These are phyloP conservation scores for Acleris emargana DNA, from an alignment of 2,888 invertebrate species.

Conservation along the genomic window DNA sequence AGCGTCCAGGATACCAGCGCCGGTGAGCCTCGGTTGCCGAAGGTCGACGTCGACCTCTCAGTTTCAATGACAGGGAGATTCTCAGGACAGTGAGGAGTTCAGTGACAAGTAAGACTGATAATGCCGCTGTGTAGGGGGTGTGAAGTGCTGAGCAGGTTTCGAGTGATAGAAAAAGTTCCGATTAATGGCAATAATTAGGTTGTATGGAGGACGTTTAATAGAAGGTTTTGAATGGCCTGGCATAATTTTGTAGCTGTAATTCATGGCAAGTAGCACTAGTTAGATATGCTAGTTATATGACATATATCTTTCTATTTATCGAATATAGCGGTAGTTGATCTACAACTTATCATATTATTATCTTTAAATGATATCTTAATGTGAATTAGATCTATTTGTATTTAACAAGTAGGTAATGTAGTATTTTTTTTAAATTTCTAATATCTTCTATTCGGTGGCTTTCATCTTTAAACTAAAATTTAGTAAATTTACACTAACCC, in stretches of 20 bases:
- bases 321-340: slow-evolving; percentile 34
- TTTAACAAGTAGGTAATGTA: slow-evolving; percentile 33
- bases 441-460: slow-evolving; percentile 23
- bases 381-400: slow-evolving; percentile 18
- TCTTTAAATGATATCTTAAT: slow-evolving; percentile 21
- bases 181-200: slow-evolving; percentile 43
- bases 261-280: slow-evolving; percentile 2
- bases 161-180: slow-evolving; percentile 45
- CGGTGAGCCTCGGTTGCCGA: slow-evolving; percentile 72
- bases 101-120: slow-evolving; percentile 45
- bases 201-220: slow-evolving; percentile 37
- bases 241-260: slow-evolving; percentile 25
- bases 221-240: slow-evolving; percentile 35
- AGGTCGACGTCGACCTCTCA: slow-evolving; percentile 76
- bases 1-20: slow-evolving; percentile 75
- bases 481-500: slow-evolving; percentile 40
- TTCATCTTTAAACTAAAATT: slow-evolving; percentile 34
- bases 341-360: slow-evolving; percentile 29
- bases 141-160: slow-evolving; percentile 35
- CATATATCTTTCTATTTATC: slow-evolving; percentile 34
- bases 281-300: slow-evolving; percentile 20
- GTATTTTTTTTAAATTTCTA: slow-evolving; percentile 29
- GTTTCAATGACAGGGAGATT: slow-evolving; percentile 68
- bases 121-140: slow-evolving; percentile 46
- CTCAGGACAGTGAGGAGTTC: slow-evolving; percentile 48